phyloP scores from a whole-genome alignment of 2,113 vertebrate genomes.

The Amblyornis subalaris region DNA sequence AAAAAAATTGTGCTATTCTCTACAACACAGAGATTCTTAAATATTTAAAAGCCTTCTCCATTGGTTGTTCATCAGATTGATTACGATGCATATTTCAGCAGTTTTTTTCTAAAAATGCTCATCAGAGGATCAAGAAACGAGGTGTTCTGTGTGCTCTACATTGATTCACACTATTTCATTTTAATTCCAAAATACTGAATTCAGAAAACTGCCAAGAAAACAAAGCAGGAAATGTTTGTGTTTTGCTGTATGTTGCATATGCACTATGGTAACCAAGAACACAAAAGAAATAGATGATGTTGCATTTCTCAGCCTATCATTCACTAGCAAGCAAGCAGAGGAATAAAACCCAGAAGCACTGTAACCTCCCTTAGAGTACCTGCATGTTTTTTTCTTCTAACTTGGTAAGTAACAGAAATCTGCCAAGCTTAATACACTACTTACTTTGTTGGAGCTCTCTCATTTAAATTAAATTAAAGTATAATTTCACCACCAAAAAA shows the following conservation, averaged over 20 bases:
- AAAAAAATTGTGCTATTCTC: conserved; percentile 23
- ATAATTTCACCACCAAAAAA: background rate
- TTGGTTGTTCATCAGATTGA: conserved; percentile 61
- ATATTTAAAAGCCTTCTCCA: conserved; percentile 45
- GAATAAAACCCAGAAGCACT: background rate
- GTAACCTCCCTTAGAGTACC: background rate
- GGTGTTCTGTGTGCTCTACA: conserved; percentile 40
- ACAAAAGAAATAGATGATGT: conserved; percentile 61
- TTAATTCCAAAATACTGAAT: conserved; percentile 56
- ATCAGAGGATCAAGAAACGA: conserved; percentile 58
- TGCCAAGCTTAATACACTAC: background rate
- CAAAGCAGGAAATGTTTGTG: conserved; percentile 53
- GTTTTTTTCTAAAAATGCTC: conserved; percentile 62
- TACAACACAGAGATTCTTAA: conserved; percentile 43
- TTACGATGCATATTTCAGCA: conserved; percentile 66
- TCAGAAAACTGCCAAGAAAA: conserved; percentile 50
- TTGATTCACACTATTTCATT: conserved; percentile 56
- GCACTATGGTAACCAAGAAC: conserved; percentile 42
- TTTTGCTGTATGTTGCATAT: conserved; percentile 34
- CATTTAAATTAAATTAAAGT: background rate
- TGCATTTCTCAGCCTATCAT: conserved; percentile 32
- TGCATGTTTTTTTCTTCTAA: background rate
- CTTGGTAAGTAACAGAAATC: background rate
- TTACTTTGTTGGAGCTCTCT: background rate
- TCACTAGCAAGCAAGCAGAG: conserved; percentile 10